Percentiles rank a stretch among this genome's conserved stretches.
Evolutionary conservation across 1,140 invertebrate species (phyloP).

Genomic region (Adoxophyes honmai): DNA sequence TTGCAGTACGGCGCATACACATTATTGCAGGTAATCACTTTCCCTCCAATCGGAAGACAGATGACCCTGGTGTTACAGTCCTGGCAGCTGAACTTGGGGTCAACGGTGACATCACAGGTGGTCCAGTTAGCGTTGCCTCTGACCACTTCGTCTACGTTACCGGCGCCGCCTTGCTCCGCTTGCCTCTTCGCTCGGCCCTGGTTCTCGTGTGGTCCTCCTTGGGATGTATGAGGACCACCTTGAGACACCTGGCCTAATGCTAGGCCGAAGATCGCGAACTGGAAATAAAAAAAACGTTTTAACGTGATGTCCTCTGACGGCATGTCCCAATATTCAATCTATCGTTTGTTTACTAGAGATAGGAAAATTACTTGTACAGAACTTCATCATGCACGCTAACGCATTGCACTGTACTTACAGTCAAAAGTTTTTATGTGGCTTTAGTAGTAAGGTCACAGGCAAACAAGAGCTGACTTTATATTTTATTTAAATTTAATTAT

Average conservation of each 20-base stretch:
- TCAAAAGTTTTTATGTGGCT: no score
- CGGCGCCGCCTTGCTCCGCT: constrained; percentile 5
- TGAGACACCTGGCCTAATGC: constrained; percentile 8
- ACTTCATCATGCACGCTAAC: no score
- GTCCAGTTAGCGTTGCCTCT: constrained; percentile 24
- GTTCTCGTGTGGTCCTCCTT: constrained; percentile 7
- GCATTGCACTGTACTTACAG: no score
- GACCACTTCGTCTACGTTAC: neutral
- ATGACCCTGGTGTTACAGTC: constrained; percentile 52
- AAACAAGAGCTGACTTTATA: no score
- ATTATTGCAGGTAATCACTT: constrained; percentile 31
- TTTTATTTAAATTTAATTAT: no score
- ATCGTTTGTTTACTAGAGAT: no score
- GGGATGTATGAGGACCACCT: constrained; percentile 10
- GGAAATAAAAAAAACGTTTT: neutral
- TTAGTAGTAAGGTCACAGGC: no score
- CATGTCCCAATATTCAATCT: no score
- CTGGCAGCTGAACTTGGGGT: constrained; percentile 35
- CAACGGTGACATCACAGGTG: constrained; percentile 32
- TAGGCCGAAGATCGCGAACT: neutral
- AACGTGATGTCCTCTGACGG: no score
- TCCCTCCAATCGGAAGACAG: constrained; percentile 43
- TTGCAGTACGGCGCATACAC: constrained; percentile 38
- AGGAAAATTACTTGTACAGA: no score
- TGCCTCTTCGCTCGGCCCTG: constrained; percentile 19